Evolutionary conservation across 2,888 invertebrate genomes (phyloP), one percentile per base, ranked within the genome.

Genomic region (Dryobota labecula): DNA sequence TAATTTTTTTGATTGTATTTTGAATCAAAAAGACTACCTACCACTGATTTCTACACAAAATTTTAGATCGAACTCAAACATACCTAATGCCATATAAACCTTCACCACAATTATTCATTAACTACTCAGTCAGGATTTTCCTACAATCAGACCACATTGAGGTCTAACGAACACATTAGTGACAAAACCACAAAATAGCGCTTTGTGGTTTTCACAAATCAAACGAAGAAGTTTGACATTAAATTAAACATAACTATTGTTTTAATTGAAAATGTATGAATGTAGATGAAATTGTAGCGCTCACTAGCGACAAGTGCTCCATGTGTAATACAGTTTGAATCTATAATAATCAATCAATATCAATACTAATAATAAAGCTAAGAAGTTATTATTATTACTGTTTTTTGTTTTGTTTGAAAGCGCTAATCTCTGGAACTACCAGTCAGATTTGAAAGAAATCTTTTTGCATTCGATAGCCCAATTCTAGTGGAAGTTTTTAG

Each of bases 131-230:
- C 11, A 24, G 24, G 45, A 61, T 13, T 41, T 18, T n/a, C 9
- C 24, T n/a, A 20, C 8, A 30, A 58, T 45, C 30, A 38, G 6
- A 33, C 38, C 33, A 6, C n/a, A 36, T 49, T 62, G 47, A n/a
- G 41, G 41, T 56, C 13, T 20, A 41, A 36, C 56, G 41, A 36
- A 49, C 27, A 5, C n/a, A 30, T 43, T 38, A n/a, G 27, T 38
- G 18, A 30, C 38, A 58, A 27, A 58, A 30, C 43, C 66, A 27
- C 54, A 24, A 51, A 51, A 36, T 8, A 20, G 27, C 27, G 9
- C 18, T 56, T 62, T 49, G 56, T 43, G 73, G 62, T 56, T 60
- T n/a, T 2, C n/a, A n/a, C 20, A 41, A 30, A 70, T 30, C 27
- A 56, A 36, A 47, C 1, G 38, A 5, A 30, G 38, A 11, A 7